phyloP scores from a whole-genome alignment of 2,113 vertebrate species.

The Triplophysa rosa region DNA sequence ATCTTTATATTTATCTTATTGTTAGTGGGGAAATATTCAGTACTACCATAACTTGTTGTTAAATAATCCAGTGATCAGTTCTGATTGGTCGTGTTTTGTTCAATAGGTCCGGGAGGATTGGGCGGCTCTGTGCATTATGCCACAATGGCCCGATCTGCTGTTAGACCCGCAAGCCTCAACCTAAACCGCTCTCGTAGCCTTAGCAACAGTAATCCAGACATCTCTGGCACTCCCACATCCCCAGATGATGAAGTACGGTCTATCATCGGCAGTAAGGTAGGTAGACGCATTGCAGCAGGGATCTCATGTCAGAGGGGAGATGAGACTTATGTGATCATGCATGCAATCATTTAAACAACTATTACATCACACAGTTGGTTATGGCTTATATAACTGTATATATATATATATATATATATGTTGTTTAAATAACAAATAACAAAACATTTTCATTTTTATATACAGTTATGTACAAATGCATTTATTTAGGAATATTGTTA shows the following conservation, averaged over 20 bases:
- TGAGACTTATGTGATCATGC: too few relatives aligned
- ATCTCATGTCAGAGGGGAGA: not conserved
- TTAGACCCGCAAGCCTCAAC: conserved; percentile 94
- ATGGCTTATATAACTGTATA: not conserved
- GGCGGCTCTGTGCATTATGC: conserved; percentile 96
- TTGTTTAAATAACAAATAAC: not conserved
- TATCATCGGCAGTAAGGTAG: conserved; percentile 97
- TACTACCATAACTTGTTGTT: too few relatives aligned
- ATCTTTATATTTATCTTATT: not conserved
- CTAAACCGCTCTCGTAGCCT: conserved; percentile 96
- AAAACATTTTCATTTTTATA: not conserved
- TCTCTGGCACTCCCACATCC: conserved; percentile 94
- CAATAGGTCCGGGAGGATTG: conserved; percentile 87
- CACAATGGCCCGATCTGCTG: conserved; percentile 94
- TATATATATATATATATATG: too few relatives aligned
- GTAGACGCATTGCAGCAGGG: not conserved
- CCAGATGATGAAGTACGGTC: conserved; percentile 95
- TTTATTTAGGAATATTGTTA: not conserved
- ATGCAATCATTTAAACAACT: too few relatives aligned
- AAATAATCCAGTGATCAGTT: not conserved
- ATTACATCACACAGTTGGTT: not conserved
- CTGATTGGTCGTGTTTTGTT: not conserved
- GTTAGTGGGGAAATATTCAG: too few relatives aligned
- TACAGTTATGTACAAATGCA: not conserved
- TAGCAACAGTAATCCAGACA: conserved; percentile 98